These are phyloP conservation scores for Apotomis betuletana DNA, from an alignment of 2,888 invertebrate species.

Conservation along the genomic window DNA sequence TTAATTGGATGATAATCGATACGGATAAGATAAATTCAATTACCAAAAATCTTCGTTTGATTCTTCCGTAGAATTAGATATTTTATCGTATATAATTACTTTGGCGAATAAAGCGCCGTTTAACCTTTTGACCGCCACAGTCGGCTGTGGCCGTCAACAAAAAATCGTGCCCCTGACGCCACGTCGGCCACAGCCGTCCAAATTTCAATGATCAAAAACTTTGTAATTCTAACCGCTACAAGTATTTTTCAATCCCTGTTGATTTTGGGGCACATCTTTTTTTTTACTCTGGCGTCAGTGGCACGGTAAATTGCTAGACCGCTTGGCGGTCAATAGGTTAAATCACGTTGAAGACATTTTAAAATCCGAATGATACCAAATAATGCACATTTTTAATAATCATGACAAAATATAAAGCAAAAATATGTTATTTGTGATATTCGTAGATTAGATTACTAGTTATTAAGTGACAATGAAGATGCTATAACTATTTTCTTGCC, in stretches of 20 bases:
- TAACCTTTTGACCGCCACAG: too few relatives aligned
- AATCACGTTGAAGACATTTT: constrained; percentile 20
- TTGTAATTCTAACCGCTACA: too few relatives aligned
- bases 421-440: constrained; percentile 48
- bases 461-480: constrained; percentile 28
- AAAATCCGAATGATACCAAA: constrained; percentile 32
- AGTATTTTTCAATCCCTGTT: too few relatives aligned
- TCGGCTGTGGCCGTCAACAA: too few relatives aligned
- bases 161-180: too few relatives aligned
- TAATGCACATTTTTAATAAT: constrained; percentile 40
- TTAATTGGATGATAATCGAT: constrained; percentile 44
- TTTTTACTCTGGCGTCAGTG: too few relatives aligned
- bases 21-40: constrained; percentile 42
- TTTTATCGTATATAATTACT: constrained; percentile 42
- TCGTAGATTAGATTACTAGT: constrained; percentile 44
- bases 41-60: constrained; percentile 53
- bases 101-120: constrained; percentile 39
- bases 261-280: too few relatives aligned
- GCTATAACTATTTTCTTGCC: constrained; percentile 43
- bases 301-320: too few relatives aligned
- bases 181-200: too few relatives aligned
- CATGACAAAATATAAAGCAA: constrained; percentile 39
- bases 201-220: too few relatives aligned
- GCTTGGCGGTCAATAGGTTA: too few relatives aligned
- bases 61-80: constrained; percentile 51